These are phyloP conservation scores for Anaspis maculata DNA, from an alignment of 2,888 invertebrate species.

Conservation along the genomic window DNA sequence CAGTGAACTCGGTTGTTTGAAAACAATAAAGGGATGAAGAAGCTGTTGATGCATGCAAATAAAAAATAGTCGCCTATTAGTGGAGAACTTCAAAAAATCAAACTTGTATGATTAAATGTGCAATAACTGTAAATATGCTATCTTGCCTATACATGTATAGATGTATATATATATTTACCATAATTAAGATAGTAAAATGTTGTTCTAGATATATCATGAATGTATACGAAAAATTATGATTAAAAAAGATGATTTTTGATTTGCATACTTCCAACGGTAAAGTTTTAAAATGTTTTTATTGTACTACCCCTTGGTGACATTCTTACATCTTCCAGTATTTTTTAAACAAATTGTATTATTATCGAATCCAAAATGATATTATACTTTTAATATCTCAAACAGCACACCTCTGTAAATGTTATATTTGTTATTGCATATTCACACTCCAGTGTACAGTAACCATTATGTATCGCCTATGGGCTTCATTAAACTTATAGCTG, in stretches of 20 bases:
- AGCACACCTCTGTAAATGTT: constrained; percentile 32
- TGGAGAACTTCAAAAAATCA: constrained; percentile 14
- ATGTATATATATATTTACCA: constrained; percentile 38
- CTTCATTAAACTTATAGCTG: constrained; percentile 43
- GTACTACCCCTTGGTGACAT: neutral
- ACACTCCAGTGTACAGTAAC: constrained; percentile 41
- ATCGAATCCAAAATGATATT: constrained; percentile 17
- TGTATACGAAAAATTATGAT: constrained; percentile 34
- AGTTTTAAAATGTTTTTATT: constrained; percentile 2
- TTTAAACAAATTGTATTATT: too few species aligned
- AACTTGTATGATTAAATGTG: constrained; percentile 41
- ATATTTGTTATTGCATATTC: constrained; percentile 42
- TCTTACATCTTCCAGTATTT: constrained; percentile 5
- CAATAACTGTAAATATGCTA: constrained; percentile 43
- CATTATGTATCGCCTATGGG: constrained; percentile 42
- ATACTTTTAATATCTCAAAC: constrained; percentile 18
- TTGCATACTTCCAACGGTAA: constrained; percentile 7
- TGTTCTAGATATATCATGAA: constrained; percentile 27
- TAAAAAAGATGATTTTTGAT: constrained; percentile 8
- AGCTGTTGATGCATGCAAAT: constrained; percentile 15
- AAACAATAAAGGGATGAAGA: too few species aligned
- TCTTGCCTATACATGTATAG: constrained; percentile 41
- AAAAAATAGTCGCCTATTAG: constrained; percentile 14
- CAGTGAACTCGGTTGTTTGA: too few species aligned
- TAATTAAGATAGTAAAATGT: constrained; percentile 18